Percentiles rank a stretch among this genome's conserved stretches.
Evolutionary conservation across 2,797 vertebrate genomes (phyloP).

Genomic region (Sarcophilus harrisii): DNA sequence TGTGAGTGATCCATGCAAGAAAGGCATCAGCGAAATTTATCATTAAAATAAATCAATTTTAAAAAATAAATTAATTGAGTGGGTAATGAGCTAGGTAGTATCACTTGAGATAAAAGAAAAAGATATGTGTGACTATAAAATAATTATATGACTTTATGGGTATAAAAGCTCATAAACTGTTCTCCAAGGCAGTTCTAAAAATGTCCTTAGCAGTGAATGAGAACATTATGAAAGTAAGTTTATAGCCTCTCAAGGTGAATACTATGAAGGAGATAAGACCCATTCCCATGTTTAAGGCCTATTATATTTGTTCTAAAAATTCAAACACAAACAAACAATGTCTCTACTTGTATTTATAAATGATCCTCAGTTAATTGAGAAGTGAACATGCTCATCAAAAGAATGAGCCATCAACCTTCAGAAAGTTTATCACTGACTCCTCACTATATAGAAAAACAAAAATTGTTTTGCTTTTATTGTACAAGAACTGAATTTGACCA

Average conservation of each 20-base stretch:
- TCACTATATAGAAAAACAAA: slow-evolving; percentile 32
- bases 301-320: neutral
- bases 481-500: slow-evolving; percentile 23
- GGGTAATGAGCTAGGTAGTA: neutral
- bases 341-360: neutral
- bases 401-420: neutral
- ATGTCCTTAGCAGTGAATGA: slow-evolving; percentile 17
- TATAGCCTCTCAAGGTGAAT: slow-evolving; percentile 39
- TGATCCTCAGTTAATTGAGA: neutral
- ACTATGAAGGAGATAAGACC: slow-evolving; percentile 15
- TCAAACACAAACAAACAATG: neutral
- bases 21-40: neutral
- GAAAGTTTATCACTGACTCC: neutral
- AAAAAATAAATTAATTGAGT: neutral
- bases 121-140: neutral
- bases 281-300: neutral
- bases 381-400: slow-evolving; percentile 23
- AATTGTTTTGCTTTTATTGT: slow-evolving; percentile 15
- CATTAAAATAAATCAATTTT: neutral
- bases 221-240: neutral
- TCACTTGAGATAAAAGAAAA: neutral
- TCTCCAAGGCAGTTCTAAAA: slow-evolving; percentile 20
- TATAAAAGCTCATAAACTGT: slow-evolving; percentile 43
- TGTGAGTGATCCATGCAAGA: neutral
- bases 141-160: neutral